Conservation (phyloP, 2,113 vertebrate species). For the Montifringilla adamsi region DNA sequence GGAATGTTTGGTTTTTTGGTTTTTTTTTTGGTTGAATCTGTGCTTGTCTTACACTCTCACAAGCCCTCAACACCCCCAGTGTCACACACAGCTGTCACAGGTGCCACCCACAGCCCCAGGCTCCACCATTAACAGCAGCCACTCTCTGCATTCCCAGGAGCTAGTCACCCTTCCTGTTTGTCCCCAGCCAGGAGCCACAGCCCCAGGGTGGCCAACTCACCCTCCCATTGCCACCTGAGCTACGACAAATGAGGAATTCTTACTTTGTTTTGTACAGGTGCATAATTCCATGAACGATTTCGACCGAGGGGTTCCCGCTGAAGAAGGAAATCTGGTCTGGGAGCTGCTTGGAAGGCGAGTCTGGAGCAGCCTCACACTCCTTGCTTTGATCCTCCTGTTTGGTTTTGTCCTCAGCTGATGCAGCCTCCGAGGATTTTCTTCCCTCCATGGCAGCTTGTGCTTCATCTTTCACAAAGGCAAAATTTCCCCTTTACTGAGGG, state of each 20-base stretch:
- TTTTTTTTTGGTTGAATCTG: background rate
- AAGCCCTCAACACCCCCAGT: background rate
- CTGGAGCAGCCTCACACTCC: slow-evolving; percentile 69
- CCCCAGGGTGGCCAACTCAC: background rate
- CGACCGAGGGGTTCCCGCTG: slow-evolving; percentile 95
- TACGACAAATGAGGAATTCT: slow-evolving; percentile 39
- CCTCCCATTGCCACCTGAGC: background rate
- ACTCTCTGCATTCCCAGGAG: background rate
- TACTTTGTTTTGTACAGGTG: slow-evolving; percentile 99
- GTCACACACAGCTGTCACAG: background rate
- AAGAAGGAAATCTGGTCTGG: slow-evolving; percentile 98
- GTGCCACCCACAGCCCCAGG: background rate
- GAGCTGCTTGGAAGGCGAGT: slow-evolving; percentile 92
- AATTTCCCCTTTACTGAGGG: background rate
- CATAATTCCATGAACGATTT: slow-evolving; percentile 98
- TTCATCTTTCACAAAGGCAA: slow-evolving; percentile 67
- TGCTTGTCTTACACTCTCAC: rapidly evolving
- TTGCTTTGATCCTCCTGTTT: slow-evolving; percentile 52
- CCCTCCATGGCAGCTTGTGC: slow-evolving; percentile 45
- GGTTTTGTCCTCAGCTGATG: slow-evolving; percentile 45
- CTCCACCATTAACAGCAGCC: background rate
- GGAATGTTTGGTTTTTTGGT: too few relatives aligned
- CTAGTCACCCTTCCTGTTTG: slow-evolving; percentile 13
- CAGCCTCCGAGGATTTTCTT: slow-evolving; percentile 56
- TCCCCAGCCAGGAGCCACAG: background rate